Conservation (phyloP, 2,888 invertebrate species). For the Lutraria lutraria region DNA sequence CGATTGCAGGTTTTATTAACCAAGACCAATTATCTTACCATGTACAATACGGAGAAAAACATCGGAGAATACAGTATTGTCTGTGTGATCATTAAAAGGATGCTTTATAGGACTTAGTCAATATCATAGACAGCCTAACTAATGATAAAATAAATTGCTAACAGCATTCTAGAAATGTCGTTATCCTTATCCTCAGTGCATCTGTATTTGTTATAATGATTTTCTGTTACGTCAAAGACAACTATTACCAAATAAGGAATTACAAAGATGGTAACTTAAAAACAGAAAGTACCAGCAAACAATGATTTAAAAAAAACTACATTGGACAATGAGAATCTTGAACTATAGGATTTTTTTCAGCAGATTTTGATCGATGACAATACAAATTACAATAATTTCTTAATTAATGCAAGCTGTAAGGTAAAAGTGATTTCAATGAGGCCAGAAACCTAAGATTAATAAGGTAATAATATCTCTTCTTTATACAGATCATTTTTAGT, state of each 20-base stretch:
- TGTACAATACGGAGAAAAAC: too few relatives aligned
- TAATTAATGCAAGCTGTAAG: not conserved
- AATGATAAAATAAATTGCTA: constrained; percentile 17
- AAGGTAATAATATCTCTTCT: too few relatives aligned
- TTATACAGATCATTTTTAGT: too few relatives aligned
- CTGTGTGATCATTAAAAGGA: not conserved
- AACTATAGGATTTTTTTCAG: too few relatives aligned
- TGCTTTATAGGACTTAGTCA: not conserved
- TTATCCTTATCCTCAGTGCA: not conserved
- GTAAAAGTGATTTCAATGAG: not conserved
- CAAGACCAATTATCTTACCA: too few relatives aligned
- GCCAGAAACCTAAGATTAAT: too few relatives aligned
- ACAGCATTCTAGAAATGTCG: not conserved
- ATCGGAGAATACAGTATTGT: not conserved
- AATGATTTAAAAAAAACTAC: not conserved
- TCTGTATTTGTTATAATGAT: constrained; percentile 25
- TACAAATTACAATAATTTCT: not conserved
- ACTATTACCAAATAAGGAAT: constrained; percentile 24
- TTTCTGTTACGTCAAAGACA: constrained; percentile 27
- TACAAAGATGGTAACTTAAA: not conserved
- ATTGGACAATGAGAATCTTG: not conserved
- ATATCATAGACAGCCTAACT: not conserved
- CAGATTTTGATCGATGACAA: too few relatives aligned
- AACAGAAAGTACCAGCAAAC: not conserved
- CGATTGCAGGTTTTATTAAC: too few relatives aligned